Evolutionary conservation across 2,113 vertebrate genomes (phyloP), one percentile per base, ranked within the genome.

Genomic region (Phoxinus phoxinus): DNA sequence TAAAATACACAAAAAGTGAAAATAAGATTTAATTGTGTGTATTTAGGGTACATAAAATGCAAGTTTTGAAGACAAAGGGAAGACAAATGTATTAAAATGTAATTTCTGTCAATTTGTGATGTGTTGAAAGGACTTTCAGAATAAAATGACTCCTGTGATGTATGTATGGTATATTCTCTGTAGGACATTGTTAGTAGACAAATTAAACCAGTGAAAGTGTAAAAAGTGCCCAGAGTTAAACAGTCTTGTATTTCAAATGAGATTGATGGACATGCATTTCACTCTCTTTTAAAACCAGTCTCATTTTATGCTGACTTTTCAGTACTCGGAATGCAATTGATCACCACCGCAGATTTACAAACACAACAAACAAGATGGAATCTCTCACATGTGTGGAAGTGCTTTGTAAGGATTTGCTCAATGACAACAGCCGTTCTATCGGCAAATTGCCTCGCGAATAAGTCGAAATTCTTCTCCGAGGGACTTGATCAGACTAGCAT

Each of bases 401-500:
- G 67, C 83, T 85, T 85, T 89, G 78, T 83, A 89, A 89, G 86
- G 65, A 37, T 69, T 74, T 76, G 85, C 79, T 84, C 44, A 35
- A 85, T 74, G 51, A 51, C 77, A 61, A 37, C 76, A 80, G 73
- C 79, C 35, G 72, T 41, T 79, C 65, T 48, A 21, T 46, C 73
- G 32, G 81, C 83, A 82, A 84, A 61, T 87, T 84, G 79, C 85
- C 61, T 67, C 4, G 58, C 4, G 83, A 85, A 89, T 87, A 84
- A 81, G 74, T 72, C 72, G 79, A 85, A 76, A 73, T 83, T 85
- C 79, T 85, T 85, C 73, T 85, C 21, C 63, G 78, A 73, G 53
- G 56, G 30, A 85, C 84, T 80, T 74, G 59, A 67, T 87, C 56
- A 79, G 85, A 72, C 77, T 84, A 17, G 78, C 85, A 94, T 93